Conservation (phyloP, 2,888 invertebrate species). For the Volucella zonaria region DNA sequence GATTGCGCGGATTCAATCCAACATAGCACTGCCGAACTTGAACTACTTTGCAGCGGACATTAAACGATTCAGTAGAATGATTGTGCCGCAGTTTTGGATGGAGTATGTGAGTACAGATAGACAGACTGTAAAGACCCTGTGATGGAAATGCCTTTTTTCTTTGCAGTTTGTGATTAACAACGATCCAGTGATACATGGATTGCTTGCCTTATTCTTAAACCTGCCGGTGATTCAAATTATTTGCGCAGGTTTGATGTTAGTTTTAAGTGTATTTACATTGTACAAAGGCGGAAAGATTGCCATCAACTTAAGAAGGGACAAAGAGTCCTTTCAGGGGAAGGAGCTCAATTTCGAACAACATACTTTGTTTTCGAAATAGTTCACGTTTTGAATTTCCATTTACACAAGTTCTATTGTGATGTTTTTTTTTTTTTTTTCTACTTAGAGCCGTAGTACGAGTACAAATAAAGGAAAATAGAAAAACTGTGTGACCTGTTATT, state of each 20-base stretch:
- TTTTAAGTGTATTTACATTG: constrained; percentile 30
- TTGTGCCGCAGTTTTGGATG: constrained; percentile 87
- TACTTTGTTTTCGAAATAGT: constrained; percentile 5
- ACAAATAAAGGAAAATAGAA: no score
- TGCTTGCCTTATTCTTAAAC: constrained; percentile 19
- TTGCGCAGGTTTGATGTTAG: constrained; percentile 2
- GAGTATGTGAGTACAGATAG: constrained; percentile 86
- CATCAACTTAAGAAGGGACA: not conserved
- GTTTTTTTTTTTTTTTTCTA: not conserved
- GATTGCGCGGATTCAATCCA: constrained; percentile 58
- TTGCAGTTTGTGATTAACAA: constrained; percentile 56
- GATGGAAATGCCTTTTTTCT: not conserved
- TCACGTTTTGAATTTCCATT: not conserved
- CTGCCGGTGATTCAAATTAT: constrained; percentile 45
- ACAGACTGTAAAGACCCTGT: no score
- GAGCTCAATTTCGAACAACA: constrained; percentile 18
- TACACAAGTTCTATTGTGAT: not conserved
- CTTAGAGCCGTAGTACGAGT: no score
- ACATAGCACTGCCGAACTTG: constrained; percentile 43
- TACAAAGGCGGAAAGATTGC: constrained; percentile 17
- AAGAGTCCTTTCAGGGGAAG: not conserved
- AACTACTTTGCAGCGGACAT: constrained; percentile 78
- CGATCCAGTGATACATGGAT: constrained; percentile 21
- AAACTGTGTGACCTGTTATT: no score
- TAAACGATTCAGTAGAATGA: constrained; percentile 84